Base-by-base conservation (phyloP, 1,140 invertebrate genomes). In the Diuraphis noxia region DNA sequence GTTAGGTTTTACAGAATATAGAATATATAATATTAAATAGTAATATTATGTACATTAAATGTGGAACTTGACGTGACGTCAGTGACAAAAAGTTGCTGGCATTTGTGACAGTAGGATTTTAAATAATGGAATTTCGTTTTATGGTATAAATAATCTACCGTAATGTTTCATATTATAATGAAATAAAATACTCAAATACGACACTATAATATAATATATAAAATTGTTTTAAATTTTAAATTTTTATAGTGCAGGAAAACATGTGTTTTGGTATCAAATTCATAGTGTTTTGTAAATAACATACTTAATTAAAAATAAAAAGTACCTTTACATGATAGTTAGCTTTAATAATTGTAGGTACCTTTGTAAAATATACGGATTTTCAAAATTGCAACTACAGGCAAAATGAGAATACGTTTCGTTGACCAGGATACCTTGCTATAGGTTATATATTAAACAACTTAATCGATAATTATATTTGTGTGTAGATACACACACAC, bases 121-220 rank as follows among this genome's bases (percentile, higher is more conserved):
- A n/a, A 72, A n/a, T 72, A 72, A 72, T 72, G 56, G 56, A 72
- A 72, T 72, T 72, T n/a, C 56, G 56, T n/a, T 72, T 72, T 72
- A n/a, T 5, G 34, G 4, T 72, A 72, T 72, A n/a, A 72, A 72
- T 63, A 63, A n/a, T 63, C n/a, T 23, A 13, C 56, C 30, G 13
- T 72, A 72, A 72, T 9, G n/a, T n/a, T 72, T 17, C n/a, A n/a
- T n/a, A n/a, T n/a, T 63, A 17, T n/a, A n/a, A 63, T 63, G 13
- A 63, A 63, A 63, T n/a, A 63, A 63, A 72, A n/a, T 72, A 72
- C 56, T 4, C n/a, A 10, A 72, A 72, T 13, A 4, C 30, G 56
- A 34, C 17, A n/a, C 13, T n/a, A 72, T n/a, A 72, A 72, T 72
- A n/a, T 49, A 21, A 49, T 49, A 49, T 49, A 49, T 49, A 49